Evolutionary conservation across 2,797 vertebrate species (phyloP).

Genomic region (Triplophysa bombifrons): DNA sequence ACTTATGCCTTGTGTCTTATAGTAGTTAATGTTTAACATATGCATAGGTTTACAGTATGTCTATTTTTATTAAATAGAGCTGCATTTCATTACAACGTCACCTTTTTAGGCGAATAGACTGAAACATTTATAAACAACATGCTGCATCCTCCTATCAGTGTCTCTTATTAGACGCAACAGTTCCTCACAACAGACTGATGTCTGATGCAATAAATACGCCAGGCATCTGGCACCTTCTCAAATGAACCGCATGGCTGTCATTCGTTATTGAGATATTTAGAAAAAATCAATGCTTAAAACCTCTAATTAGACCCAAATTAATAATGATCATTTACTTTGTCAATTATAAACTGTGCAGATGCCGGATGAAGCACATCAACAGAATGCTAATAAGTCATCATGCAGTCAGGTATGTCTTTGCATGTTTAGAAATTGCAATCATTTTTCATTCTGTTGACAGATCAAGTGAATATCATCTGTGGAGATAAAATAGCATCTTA

Average conservation of each 20-base stretch:
- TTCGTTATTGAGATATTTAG: conserved; percentile 50
- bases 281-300: conserved; percentile 57
- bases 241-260: conserved; percentile 42
- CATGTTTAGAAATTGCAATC: conserved; percentile 50
- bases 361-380: conserved; percentile 51
- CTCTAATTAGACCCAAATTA: conserved; percentile 60
- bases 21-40: not conserved
- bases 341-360: conserved; percentile 57
- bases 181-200: conserved; percentile 34
- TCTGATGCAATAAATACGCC: conserved; percentile 24
- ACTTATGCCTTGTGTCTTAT: too few relatives aligned
- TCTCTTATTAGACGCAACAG: conserved; percentile 33
- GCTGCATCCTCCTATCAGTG: conserved; percentile 43
- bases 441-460: conserved; percentile 29
- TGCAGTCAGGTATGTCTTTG: conserved; percentile 48
- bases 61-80: not conserved
- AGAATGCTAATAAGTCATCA: conserved; percentile 57
- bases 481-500: conserved; percentile 40
- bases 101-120: conserved; percentile 1
- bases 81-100: not conserved
- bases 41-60: too few relatives aligned
- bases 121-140: conserved; percentile 46
- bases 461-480: not conserved
- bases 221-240: conserved; percentile 36
- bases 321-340: conserved; percentile 60